Percentiles rank a stretch among this genome's conserved stretches.
These are phyloP conservation scores for Mionectes macconnelli DNA, from an alignment of 2,113 vertebrate species.

Conservation along the genomic window DNA sequence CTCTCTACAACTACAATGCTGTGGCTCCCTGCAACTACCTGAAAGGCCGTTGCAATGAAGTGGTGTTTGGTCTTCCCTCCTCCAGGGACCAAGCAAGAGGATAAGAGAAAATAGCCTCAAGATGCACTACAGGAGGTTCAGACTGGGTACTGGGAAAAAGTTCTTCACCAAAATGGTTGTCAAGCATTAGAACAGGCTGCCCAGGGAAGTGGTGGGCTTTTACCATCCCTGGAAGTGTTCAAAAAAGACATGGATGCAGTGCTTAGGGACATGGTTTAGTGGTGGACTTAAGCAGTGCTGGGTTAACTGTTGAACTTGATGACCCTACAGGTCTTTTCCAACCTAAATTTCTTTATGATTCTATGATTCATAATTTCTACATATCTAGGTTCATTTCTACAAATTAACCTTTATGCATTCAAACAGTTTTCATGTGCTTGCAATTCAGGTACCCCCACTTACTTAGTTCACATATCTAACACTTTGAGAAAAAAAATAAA, in stretches of 20 bases:
- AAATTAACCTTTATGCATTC: neutral
- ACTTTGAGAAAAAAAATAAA: neutral
- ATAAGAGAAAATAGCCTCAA: neutral
- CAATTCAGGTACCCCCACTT: neutral
- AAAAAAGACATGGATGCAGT: neutral
- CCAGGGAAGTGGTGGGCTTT: neutral
- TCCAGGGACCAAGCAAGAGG: neutral
- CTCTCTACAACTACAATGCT: too few relatives aligned
- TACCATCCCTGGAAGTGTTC: neutral
- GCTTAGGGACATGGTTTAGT: neutral
- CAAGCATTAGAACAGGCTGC: neutral
- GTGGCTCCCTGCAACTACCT: accelerated
- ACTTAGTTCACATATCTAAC: neutral
- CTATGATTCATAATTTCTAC: neutral
- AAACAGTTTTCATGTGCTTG: neutral
- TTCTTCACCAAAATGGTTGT: neutral
- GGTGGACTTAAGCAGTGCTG: neutral
- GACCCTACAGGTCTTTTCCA: neutral
- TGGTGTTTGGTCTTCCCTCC: neutral
- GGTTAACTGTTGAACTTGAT: neutral
- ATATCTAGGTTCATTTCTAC: neutral
- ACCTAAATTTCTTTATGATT: neutral
- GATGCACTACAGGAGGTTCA: neutral
- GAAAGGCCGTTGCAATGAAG: neutral
- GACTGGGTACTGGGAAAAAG: neutral